phyloP scores from a whole-genome alignment of 2,888 invertebrate species.

The Bellardia bayeri region DNA sequence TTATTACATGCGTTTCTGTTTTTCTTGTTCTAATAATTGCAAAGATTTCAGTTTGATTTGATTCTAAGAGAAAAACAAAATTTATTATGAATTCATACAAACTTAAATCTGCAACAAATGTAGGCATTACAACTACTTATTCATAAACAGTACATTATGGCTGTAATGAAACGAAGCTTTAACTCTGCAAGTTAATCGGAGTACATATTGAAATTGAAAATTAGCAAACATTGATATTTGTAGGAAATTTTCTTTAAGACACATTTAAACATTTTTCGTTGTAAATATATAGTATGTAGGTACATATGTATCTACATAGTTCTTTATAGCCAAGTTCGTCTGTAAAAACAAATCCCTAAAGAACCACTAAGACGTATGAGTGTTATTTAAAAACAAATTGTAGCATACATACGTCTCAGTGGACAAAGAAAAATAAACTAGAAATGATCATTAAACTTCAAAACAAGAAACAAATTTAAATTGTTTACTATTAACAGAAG shows the following conservation, averaged over 20 bases:
- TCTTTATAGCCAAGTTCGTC: background rate
- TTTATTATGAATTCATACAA: background rate
- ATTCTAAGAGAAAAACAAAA: background rate
- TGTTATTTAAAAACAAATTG: slow-evolving; percentile 34
- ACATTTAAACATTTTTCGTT: too few relatives aligned
- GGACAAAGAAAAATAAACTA: background rate
- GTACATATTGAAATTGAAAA: too few relatives aligned
- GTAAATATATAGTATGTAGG: too few relatives aligned
- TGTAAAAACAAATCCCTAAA: background rate
- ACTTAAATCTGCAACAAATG: too few relatives aligned
- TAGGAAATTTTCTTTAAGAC: too few relatives aligned
- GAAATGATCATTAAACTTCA: background rate
- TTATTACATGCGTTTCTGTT: background rate
- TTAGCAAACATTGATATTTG: too few relatives aligned
- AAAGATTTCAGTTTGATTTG: slow-evolving; percentile 37
- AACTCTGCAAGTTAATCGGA: too few relatives aligned
- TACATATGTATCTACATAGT: too few relatives aligned
- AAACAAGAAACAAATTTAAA: background rate
- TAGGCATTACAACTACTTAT: too few relatives aligned
- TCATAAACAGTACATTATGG: too few relatives aligned
- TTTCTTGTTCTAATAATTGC: slow-evolving; percentile 36
- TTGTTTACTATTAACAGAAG: background rate
- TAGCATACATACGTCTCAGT: slow-evolving; percentile 31
- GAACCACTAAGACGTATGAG: slow-evolving; percentile 40
- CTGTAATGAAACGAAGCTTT: too few relatives aligned